Evolutionary conservation across 2,113 vertebrate genomes (phyloP), one percentile per base, ranked within the genome.

Genomic region (Kryptolebias marmoratus): DNA sequence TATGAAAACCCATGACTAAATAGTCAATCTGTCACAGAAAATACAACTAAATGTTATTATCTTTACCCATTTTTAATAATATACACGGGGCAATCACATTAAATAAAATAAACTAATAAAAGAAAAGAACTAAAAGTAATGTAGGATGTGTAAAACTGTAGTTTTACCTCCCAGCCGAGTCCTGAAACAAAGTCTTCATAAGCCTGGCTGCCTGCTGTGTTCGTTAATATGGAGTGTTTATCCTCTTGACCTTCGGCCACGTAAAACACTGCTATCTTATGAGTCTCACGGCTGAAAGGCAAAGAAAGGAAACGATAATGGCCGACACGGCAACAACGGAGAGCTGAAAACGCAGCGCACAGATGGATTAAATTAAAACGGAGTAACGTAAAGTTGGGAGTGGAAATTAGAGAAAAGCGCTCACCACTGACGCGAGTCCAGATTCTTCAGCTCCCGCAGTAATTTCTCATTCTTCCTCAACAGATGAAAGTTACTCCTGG

Each of bases 231-330:
- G 81, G 98, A 99, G 94, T 98, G 96, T 86, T 99, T 99, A 91
- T 99, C 97, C 90, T 99, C 98, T 90, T 99, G 98, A 32, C 98
- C 97, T 84, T 98, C 98, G 47, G 98, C 98, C 75, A 99, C 96
- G 69, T 98, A 99, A 93, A 99, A 99, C 71, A 99, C 98, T 10
- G 98, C 98, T 27, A 99, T 99, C 91, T 99, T 99, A 91, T 99
- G 98, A 5, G 98, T 99, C 86, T 99, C 98, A 45, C 98, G 96
- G 88, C 98, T 99, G 73, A 28, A 75, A 88, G 90, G 81, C 84
- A 52, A 64, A 11, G 44, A 68, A 56, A 16, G 28, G 77, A 50
- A 45, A 52, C 2, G 30, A 71, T 27, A 13, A 62, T 36, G 15
- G 69, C 16, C 18, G 4, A 53, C 0, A 5, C 10, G 39, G 42